phyloP scores from a whole-genome alignment of 2,113 vertebrate genomes.

The Nansenia antarctica region DNA sequence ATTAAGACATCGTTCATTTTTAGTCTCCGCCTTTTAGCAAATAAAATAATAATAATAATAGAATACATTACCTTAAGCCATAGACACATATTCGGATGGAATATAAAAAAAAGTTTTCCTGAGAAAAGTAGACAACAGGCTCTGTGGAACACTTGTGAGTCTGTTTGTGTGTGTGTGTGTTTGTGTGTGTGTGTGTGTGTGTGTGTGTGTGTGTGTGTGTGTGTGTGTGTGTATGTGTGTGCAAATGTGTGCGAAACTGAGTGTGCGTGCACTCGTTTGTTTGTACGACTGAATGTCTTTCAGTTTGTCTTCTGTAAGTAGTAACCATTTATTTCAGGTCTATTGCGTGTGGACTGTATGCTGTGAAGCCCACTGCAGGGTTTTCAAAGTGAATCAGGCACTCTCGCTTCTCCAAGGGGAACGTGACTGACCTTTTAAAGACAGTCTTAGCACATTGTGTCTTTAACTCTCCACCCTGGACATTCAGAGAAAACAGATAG shows the following conservation, averaged over 20 bases:
- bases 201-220: conserved; percentile 12
- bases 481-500: background rate
- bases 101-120: conserved; percentile 44
- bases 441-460: too few species aligned
- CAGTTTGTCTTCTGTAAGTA: too few species aligned
- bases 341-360: too few species aligned
- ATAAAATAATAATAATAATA: conserved; percentile 79
- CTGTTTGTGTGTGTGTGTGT: background rate
- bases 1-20: conserved; percentile 73
- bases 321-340: too few species aligned
- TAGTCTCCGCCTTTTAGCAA: conserved; percentile 74
- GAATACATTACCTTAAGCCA: conserved; percentile 66
- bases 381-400: too few species aligned
- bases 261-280: background rate
- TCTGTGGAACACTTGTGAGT: conserved; percentile 36
- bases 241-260: background rate
- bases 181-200: background rate
- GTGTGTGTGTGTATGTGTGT: background rate
- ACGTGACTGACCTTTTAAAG: background rate
- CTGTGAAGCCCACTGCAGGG: too few species aligned
- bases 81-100: conserved; percentile 46
- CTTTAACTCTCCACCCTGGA: background rate
- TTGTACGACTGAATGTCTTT: background rate
- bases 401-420: background rate
- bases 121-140: conserved; percentile 34